A percentile compares a stretch with the other conserved stretches of the same genome.
Conservation (phyloP, 1,140 invertebrate species). For the Leptonema lineaticorne region DNA sequence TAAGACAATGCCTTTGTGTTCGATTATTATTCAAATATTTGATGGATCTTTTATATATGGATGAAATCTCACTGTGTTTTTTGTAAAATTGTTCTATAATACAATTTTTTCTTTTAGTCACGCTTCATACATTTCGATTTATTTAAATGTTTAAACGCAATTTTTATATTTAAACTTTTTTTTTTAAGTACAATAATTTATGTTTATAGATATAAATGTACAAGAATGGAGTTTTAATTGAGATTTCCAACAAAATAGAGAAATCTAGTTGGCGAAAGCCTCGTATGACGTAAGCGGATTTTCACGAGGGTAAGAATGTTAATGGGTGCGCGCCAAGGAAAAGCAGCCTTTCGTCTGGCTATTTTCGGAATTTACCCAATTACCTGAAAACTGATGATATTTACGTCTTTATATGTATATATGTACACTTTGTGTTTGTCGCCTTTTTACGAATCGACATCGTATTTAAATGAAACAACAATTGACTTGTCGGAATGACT, state of each 20-base stretch:
- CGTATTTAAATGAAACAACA: background rate
- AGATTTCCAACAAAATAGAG: background rate
- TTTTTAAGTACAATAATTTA: too few relatives aligned
- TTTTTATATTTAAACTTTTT: too few relatives aligned
- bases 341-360: background rate
- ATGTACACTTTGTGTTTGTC: too few relatives aligned
- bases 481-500: background rate
- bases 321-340: background rate
- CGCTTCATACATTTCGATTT: too few relatives aligned
- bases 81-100: too few relatives aligned
- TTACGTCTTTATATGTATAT: too few relatives aligned
- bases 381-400: background rate
- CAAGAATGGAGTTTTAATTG: background rate
- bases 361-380: constrained; percentile 10
- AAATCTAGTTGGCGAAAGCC: constrained; percentile 4
- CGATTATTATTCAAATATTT: too few relatives aligned
- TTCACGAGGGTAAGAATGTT: constrained; percentile 1
- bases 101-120: too few relatives aligned
- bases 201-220: background rate
- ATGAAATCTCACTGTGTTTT: too few relatives aligned
- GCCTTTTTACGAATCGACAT: background rate
- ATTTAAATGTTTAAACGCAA: too few relatives aligned
- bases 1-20: too few relatives aligned
- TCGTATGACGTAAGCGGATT: constrained; percentile 6
- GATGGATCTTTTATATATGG: too few relatives aligned